These are phyloP conservation scores for Axis porcinus DNA, from an alignment of 2,113 vertebrate species.

Conservation along the genomic window DNA sequence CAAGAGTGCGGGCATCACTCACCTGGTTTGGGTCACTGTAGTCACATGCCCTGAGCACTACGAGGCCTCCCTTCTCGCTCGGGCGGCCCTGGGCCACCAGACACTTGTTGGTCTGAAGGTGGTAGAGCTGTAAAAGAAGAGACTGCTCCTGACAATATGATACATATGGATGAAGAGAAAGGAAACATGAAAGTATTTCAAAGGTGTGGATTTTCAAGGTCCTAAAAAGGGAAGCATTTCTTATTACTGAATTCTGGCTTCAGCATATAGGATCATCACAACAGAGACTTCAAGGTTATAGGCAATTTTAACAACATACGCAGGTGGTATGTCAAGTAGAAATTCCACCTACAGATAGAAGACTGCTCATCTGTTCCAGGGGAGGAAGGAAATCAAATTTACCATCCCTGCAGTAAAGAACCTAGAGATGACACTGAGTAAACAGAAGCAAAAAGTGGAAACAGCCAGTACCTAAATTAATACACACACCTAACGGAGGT, in stretches of 20 bases:
- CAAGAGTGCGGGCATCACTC: background rate
- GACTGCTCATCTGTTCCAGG: background rate
- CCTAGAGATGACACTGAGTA: background rate
- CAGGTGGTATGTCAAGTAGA: background rate
- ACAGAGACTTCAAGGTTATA: rapidly evolving
- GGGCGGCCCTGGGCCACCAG: slow-evolving; percentile 92
- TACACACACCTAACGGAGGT: rapidly evolving
- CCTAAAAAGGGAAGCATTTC: background rate
- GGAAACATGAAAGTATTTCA: background rate
- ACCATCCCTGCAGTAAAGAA: background rate
- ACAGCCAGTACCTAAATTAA: background rate
- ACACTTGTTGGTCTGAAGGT: slow-evolving; percentile 89
- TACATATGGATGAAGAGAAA: background rate
- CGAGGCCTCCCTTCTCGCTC: slow-evolving; percentile 93
- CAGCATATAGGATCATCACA: rapidly evolving
- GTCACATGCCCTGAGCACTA: slow-evolving; percentile 90
- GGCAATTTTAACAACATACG: background rate
- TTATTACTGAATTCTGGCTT: background rate
- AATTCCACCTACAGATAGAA: background rate
- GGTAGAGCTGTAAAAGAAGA: slow-evolving; percentile 83
- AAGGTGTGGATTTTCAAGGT: background rate
- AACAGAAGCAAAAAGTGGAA: background rate
- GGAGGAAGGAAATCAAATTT: background rate
- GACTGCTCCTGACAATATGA: background rate
- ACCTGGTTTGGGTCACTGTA: slow-evolving; percentile 91